These are phyloP conservation scores for Tethea ocularis DNA, from an alignment of 2,888 invertebrate genomes.

Conservation along the genomic window DNA sequence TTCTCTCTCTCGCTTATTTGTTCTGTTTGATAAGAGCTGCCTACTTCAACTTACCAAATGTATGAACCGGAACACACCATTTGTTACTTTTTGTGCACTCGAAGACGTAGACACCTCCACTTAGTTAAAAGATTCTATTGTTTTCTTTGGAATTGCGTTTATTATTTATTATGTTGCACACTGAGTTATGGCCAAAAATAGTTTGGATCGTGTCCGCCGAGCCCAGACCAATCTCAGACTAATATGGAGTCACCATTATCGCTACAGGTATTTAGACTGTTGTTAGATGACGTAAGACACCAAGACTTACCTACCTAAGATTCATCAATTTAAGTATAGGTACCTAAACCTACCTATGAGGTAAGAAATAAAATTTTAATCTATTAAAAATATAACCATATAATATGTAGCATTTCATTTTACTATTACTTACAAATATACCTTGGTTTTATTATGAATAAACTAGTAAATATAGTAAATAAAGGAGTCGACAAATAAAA, in stretches of 20 bases:
- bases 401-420: no score
- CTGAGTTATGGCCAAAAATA: constrained; percentile 64
- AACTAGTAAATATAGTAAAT: no score
- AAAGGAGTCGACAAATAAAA: no score
- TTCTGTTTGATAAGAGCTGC: constrained; percentile 76
- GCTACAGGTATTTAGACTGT: constrained; percentile 33
- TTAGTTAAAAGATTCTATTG: constrained; percentile 68
- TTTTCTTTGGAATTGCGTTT: constrained; percentile 55
- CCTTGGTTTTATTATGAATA: no score
- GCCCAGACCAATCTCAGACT: constrained; percentile 65
- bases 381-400: no score
- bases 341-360: no score
- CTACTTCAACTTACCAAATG: constrained; percentile 69
- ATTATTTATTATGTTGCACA: constrained; percentile 49
- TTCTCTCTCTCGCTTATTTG: constrained; percentile 78
- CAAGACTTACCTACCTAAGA: not conserved
- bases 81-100: constrained; percentile 66
- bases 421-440: no score
- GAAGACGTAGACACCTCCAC: constrained; percentile 52
- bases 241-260: constrained; percentile 74
- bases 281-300: constrained; percentile 8
- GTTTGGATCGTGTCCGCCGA: constrained; percentile 57
- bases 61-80: constrained; percentile 69
- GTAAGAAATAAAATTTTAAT: no score
- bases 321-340: not conserved